Conservation (phyloP, 2,797 vertebrate genomes). For the Hemitrygon akajei region DNA sequence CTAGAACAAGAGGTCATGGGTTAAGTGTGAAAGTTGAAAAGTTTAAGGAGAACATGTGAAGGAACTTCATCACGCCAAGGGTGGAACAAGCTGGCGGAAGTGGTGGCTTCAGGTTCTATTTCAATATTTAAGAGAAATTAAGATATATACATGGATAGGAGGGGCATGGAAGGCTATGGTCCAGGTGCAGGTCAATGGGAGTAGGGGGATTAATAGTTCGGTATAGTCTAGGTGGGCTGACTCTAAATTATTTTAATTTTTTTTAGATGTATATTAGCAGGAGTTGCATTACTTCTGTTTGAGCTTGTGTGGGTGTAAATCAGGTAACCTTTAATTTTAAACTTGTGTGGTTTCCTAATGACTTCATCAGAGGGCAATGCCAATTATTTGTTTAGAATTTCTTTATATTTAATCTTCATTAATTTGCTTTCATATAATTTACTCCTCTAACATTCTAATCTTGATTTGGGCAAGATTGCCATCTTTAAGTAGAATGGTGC, state of each 20-base stretch:
- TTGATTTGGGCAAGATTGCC: neutral
- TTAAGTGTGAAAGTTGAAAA: too few species aligned
- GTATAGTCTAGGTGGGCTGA: too few species aligned
- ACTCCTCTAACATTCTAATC: neutral
- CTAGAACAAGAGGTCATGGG: too few species aligned
- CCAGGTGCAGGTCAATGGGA: too few species aligned
- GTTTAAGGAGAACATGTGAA: too few species aligned
- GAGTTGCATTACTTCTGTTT: neutral
- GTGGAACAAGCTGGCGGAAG: too few species aligned
- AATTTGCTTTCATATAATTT: neutral
- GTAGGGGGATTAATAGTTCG: too few species aligned
- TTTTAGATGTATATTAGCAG: neutral
- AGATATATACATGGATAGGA: too few species aligned
- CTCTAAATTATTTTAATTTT: constrained; percentile 8
- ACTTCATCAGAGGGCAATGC: neutral
- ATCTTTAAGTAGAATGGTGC: neutral
- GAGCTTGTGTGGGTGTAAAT: neutral
- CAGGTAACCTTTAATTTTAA: constrained; percentile 23
- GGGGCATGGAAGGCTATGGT: too few species aligned
- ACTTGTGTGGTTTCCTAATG: neutral
- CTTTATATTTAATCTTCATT: neutral
- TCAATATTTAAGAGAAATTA: too few species aligned
- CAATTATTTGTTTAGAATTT: neutral
- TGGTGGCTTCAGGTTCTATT: too few species aligned
- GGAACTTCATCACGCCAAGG: too few species aligned